Conservation (phyloP, 2,797 vertebrate genomes). For the Picus viridis region DNA sequence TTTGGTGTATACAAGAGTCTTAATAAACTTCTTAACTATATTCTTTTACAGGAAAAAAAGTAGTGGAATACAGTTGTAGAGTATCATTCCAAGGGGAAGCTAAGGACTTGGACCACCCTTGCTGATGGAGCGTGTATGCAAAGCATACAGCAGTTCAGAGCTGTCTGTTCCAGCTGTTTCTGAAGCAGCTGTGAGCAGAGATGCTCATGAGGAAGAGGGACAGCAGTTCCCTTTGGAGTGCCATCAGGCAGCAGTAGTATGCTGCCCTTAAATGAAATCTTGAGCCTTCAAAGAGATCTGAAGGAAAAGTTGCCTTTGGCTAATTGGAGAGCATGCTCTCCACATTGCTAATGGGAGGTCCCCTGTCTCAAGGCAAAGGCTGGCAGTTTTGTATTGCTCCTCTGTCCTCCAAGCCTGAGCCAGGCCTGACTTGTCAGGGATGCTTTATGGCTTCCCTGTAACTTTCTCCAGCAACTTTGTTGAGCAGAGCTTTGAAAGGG, state of each 20-base stretch:
- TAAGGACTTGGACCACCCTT: background rate
- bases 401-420: background rate
- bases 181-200: background rate
- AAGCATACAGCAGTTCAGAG: background rate
- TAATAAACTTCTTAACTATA: background rate
- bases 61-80: background rate
- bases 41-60: background rate
- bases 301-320: background rate
- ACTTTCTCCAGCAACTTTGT: background rate
- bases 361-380: background rate
- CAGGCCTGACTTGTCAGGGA: background rate
- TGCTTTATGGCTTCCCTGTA: background rate
- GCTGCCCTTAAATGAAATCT: background rate
- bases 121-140: background rate
- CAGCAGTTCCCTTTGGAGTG: background rate
- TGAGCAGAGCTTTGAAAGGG: background rate
- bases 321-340: background rate
- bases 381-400: fast-evolving
- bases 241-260: background rate
- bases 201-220: background rate
- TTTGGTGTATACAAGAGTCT: background rate
- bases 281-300: background rate
- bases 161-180: background rate
- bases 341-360: fast-evolving
- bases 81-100: background rate